These are phyloP conservation scores for Stegana nigrithorax DNA, from an alignment of 2,888 invertebrate genomes.

Conservation along the genomic window DNA sequence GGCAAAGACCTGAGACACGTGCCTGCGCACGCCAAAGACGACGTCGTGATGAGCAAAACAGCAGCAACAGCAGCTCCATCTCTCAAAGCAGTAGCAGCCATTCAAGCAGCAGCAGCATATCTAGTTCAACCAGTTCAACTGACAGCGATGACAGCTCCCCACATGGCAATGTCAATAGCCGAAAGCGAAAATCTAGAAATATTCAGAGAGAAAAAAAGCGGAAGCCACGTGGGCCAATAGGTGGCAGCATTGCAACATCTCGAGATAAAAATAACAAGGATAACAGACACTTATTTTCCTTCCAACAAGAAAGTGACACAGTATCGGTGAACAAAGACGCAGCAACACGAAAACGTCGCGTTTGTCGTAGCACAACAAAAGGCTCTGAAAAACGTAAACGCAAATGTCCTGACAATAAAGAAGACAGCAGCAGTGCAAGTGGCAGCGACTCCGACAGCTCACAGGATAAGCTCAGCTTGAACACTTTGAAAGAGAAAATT, in stretches of 20 bases:
- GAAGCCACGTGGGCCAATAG: not conserved
- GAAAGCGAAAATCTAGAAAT: not conserved
- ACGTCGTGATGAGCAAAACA: constrained; percentile 18
- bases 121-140: constrained; percentile 12
- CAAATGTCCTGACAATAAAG: not conserved
- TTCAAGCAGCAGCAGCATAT: not conserved
- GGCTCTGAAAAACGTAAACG: not conserved
- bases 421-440: not conserved
- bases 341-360: not conserved
- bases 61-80: not conserved
- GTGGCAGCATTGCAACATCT: not conserved
- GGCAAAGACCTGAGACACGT: too few species aligned
- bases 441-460: not conserved
- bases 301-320: too few species aligned
- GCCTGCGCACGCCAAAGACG: constrained; percentile 1
- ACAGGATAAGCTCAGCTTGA: not conserved
- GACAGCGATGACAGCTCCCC: not conserved
- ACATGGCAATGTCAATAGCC: not conserved
- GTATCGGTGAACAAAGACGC: not conserved
- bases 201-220: not conserved
- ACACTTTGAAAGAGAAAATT: not conserved
- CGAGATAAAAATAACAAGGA: too few species aligned
- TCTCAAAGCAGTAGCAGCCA: not conserved
- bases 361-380: not conserved
- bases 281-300: too few species aligned